phyloP scores from a whole-genome alignment of 2,797 vertebrate species.

The Crenuchus spilurus region DNA sequence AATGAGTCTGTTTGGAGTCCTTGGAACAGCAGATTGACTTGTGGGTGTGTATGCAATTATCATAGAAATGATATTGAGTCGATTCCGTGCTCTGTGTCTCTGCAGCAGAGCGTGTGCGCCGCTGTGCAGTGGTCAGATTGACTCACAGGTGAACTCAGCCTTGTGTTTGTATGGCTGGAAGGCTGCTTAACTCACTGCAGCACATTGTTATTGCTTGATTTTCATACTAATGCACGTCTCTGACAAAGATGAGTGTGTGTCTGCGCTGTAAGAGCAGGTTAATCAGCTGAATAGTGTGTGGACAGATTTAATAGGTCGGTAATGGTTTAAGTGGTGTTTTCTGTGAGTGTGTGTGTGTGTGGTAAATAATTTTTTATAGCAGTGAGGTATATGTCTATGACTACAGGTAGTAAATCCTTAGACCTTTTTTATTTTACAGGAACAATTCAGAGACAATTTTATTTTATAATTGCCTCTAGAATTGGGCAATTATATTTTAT shows the following conservation, averaged over 20 bases:
- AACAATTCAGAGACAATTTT: too few relatives aligned
- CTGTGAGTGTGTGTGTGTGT: too few relatives aligned
- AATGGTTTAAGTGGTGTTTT: too few relatives aligned
- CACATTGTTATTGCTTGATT: slow-evolving; percentile 20
- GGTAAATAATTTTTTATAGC: too few relatives aligned
- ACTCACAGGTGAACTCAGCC: slow-evolving; percentile 39
- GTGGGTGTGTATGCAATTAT: slow-evolving; percentile 53
- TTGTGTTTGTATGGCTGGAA: slow-evolving; percentile 24
- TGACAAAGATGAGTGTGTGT: not conserved
- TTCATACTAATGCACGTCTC: not conserved
- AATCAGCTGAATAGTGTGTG: not conserved
- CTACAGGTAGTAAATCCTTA: too few relatives aligned
- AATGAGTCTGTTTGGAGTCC: slow-evolving; percentile 40
- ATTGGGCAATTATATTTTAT: too few relatives aligned
- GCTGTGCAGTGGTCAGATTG: slow-evolving; percentile 11
- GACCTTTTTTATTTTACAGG: too few relatives aligned
- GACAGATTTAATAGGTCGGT: too few relatives aligned
- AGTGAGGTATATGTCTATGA: too few relatives aligned
- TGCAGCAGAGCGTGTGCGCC: slow-evolving; percentile 10
- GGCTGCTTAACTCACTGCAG: slow-evolving; percentile 17
- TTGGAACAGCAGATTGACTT: slow-evolving; percentile 48
- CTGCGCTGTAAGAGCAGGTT: not conserved
- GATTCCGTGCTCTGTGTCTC: slow-evolving; percentile 7
- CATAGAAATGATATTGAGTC: slow-evolving; percentile 50
- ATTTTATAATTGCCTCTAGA: too few relatives aligned